Evolutionary conservation across 2,888 invertebrate species (phyloP).

Genomic region (Harpalus rubripes): DNA sequence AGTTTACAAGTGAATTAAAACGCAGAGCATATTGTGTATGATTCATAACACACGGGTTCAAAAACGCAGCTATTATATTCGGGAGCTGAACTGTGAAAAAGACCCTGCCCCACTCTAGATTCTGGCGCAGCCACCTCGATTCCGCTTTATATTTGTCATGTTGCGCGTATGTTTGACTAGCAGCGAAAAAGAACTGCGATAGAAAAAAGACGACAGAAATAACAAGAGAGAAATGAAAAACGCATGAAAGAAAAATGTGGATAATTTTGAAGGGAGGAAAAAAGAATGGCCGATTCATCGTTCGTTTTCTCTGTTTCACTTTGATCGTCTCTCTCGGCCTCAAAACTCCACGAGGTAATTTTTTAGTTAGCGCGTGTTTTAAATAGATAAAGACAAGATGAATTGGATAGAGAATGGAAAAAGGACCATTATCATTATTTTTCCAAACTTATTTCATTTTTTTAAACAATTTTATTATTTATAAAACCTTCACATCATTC

Average conservation of each 20-base stretch:
- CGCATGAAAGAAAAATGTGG: slow-evolving; percentile 62
- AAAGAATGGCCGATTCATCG: slow-evolving; percentile 57
- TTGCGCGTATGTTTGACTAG: slow-evolving; percentile 61
- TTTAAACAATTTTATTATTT: background rate
- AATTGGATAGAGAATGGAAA: slow-evolving; percentile 50
- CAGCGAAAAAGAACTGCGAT: slow-evolving; percentile 52
- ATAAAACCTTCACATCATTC: background rate
- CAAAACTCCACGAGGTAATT: slow-evolving; percentile 33
- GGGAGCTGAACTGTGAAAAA: slow-evolving; percentile 61
- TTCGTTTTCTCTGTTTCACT: slow-evolving; percentile 20
- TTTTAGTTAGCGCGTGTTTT: slow-evolving; percentile 61
- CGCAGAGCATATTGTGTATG: slow-evolving; percentile 55
- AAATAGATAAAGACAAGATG: slow-evolving; percentile 62
- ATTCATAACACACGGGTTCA: slow-evolving; percentile 56
- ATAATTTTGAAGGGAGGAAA: slow-evolving; percentile 58
- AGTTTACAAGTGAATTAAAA: slow-evolving; percentile 62
- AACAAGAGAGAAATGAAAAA: slow-evolving; percentile 60
- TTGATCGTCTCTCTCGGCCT: slow-evolving; percentile 38
- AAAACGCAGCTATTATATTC: slow-evolving; percentile 58
- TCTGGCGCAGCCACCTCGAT: slow-evolving; percentile 34
- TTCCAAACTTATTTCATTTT: background rate
- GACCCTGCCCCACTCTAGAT: slow-evolving; percentile 19
- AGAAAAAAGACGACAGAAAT: slow-evolving; percentile 60
- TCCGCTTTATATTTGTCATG: slow-evolving; percentile 61
- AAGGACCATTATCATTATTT: slow-evolving; percentile 37